A percentile compares a stretch with the other conserved stretches of the same genome.
Conservation (phyloP, 1,140 invertebrate species). For the Amyelois transitella region DNA sequence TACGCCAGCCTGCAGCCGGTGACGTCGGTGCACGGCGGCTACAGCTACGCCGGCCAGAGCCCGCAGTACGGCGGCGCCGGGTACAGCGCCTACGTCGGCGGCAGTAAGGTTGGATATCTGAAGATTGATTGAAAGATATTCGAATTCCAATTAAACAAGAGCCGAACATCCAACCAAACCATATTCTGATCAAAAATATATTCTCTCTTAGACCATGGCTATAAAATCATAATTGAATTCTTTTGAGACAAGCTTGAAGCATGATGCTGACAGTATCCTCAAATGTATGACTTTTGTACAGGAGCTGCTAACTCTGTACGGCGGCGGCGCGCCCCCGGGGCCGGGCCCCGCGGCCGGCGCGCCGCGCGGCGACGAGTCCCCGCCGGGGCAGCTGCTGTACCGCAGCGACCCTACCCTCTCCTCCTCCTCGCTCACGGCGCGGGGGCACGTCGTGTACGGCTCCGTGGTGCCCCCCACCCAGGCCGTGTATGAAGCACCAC, state of each 20-base stretch:
- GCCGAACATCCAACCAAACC: too few relatives aligned
- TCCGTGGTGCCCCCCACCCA: slow-evolving; percentile 53
- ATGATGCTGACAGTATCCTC: too few relatives aligned
- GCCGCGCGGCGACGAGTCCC: slow-evolving; percentile 55
- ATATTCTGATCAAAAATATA: not conserved
- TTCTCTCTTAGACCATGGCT: not conserved
- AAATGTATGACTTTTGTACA: too few relatives aligned
- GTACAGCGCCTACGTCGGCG: slow-evolving; percentile 42
- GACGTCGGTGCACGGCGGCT: slow-evolving; percentile 53
- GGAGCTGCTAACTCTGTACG: slow-evolving; percentile 64
- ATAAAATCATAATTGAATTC: too few relatives aligned
- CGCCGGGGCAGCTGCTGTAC: slow-evolving; percentile 64
- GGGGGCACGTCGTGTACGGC: slow-evolving; percentile 62
- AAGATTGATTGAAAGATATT: too few relatives aligned
- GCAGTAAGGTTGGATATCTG: slow-evolving; percentile 20
- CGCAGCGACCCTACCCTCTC: slow-evolving; percentile 76
- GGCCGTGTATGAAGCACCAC: slow-evolving; percentile 71
- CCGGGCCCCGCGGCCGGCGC: slow-evolving; percentile 19
- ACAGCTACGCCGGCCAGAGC: slow-evolving; percentile 46
- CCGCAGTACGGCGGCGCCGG: slow-evolving; percentile 53
- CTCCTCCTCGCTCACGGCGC: slow-evolving; percentile 69
- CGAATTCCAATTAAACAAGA: too few relatives aligned
- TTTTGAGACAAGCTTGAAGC: too few relatives aligned
- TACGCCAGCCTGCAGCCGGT: slow-evolving; percentile 71
- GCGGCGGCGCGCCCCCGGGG: slow-evolving; percentile 22